Conservation (phyloP, 1,140 invertebrate species). For the Anagrus nilaparvatae region DNA sequence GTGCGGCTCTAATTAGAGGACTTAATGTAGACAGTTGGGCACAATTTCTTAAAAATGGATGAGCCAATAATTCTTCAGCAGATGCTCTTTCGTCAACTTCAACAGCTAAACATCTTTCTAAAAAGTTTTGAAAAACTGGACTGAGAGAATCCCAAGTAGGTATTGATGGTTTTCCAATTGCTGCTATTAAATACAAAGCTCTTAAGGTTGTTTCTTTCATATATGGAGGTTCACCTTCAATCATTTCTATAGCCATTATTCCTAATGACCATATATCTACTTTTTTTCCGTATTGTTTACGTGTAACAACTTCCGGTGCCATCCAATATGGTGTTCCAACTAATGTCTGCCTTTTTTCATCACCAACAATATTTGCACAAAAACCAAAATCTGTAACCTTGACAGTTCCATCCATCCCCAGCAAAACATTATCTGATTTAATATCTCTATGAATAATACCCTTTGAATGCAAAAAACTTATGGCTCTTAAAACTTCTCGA, state of each 20-base stretch:
- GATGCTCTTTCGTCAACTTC: conserved; percentile 80
- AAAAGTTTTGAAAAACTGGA: conserved; percentile 66
- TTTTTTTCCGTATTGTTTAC: conserved; percentile 78
- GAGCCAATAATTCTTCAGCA: conserved; percentile 73
- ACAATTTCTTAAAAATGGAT: conserved; percentile 80
- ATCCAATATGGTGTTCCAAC: conserved; percentile 80
- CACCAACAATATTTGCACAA: conserved; percentile 80
- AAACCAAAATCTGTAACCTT: conserved; percentile 99
- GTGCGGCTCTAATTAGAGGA: conserved; percentile 86
- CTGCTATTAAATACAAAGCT: conserved; percentile 92
- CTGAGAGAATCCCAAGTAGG: conserved; percentile 74
- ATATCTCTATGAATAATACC: conserved; percentile 91
- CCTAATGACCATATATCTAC: conserved; percentile 95
- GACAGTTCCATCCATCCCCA: conserved; percentile 92
- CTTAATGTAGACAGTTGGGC: conserved; percentile 75
- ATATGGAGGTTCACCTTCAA: conserved; percentile 80
- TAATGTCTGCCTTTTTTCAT: conserved; percentile 95
- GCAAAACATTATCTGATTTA: conserved; percentile 91
- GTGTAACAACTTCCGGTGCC: conserved; percentile 82
- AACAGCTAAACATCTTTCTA: conserved; percentile 86
- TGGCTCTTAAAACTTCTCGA: conserved; percentile 82
- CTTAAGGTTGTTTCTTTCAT: conserved; percentile 76
- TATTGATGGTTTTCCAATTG: conserved; percentile 87
- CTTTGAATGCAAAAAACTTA: conserved; percentile 83
- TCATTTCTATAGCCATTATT: conserved; percentile 99